Evolutionary conservation across 1,140 invertebrate genomes (phyloP).

Genomic region (Leptinotarsa defecta): DNA sequence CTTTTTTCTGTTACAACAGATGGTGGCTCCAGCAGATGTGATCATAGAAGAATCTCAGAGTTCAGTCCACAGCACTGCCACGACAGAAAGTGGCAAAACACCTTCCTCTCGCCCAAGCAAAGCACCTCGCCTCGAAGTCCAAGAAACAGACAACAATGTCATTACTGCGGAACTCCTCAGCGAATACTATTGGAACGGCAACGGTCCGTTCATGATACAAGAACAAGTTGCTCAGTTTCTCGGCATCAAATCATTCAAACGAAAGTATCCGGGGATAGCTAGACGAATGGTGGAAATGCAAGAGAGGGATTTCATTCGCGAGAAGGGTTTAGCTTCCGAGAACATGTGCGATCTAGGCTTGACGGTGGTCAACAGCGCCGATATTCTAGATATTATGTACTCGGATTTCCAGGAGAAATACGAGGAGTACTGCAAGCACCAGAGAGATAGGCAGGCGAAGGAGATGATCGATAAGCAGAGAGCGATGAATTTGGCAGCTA

Average conservation of each 20-base stretch:
- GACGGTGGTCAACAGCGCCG: slow-evolving; percentile 87
- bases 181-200: slow-evolving; percentile 91
- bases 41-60: slow-evolving; percentile 77
- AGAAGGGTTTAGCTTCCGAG: slow-evolving; percentile 79
- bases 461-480: slow-evolving; percentile 75
- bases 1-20: not conserved
- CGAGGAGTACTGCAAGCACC: slow-evolving; percentile 85
- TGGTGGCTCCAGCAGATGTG: slow-evolving; percentile 59
- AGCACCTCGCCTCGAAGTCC: slow-evolving; percentile 26
- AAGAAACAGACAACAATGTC: slow-evolving; percentile 65
- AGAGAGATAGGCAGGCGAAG: slow-evolving; percentile 78
- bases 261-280: slow-evolving; percentile 84
- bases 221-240: slow-evolving; percentile 92
- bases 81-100: slow-evolving; percentile 66
- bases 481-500: slow-evolving; percentile 50
- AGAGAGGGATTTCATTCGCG: slow-evolving; percentile 63
- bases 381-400: slow-evolving; percentile 93
- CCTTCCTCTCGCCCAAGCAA: slow-evolving; percentile 41
- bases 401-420: slow-evolving; percentile 94
- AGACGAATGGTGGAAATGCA: slow-evolving; percentile 84
- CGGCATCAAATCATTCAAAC: slow-evolving; percentile 92
- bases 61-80: slow-evolving; percentile 71
- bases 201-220: slow-evolving; percentile 81
- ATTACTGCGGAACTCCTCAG: slow-evolving; percentile 86
- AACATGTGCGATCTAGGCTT: slow-evolving; percentile 92